A percentile compares a stretch with the other conserved stretches of the same genome.
Evolutionary conservation across 2,888 invertebrate species (phyloP).

Genomic region (Drosophila pseudotalamancana): DNA sequence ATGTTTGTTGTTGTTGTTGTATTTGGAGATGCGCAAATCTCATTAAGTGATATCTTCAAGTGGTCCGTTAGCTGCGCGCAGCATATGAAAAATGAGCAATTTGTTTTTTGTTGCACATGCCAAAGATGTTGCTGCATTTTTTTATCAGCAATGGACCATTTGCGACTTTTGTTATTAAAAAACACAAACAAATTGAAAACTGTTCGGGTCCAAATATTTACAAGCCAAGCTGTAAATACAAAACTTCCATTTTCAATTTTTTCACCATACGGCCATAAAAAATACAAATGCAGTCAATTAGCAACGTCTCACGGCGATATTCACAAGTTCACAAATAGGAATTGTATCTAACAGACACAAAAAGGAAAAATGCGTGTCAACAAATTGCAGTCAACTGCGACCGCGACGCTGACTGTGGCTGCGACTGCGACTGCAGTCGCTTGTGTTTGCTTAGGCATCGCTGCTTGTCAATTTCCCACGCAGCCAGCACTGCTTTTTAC

Average conservation of each 20-base stretch:
- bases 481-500: conserved; percentile 48
- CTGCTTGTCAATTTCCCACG: conserved; percentile 65
- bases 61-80: conserved; percentile 69
- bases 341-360: conserved; percentile 55
- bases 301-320: conserved; percentile 63
- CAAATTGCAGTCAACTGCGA: conserved; percentile 16
- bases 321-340: conserved; percentile 71
- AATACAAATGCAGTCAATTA: conserved; percentile 72
- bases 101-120: conserved; percentile 20
- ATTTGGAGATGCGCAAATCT: conserved; percentile 81
- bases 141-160: conserved; percentile 73
- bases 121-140: conserved; percentile 22
- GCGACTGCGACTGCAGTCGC: conserved; percentile 12
- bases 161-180: conserved; percentile 73
- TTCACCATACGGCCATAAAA: conserved; percentile 47
- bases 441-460: conserved; percentile 65
- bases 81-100: conserved; percentile 67
- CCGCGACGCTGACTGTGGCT: conserved; percentile 6
- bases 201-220: conserved; percentile 63
- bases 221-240: conserved; percentile 41
- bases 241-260: conserved; percentile 19
- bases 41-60: conserved; percentile 83
- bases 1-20: conserved; percentile 58
- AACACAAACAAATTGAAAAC: conserved; percentile 32
- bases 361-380: conserved; percentile 22